Evolutionary conservation across 2,888 invertebrate species (phyloP).

Genomic region (Beris chalybata): DNA sequence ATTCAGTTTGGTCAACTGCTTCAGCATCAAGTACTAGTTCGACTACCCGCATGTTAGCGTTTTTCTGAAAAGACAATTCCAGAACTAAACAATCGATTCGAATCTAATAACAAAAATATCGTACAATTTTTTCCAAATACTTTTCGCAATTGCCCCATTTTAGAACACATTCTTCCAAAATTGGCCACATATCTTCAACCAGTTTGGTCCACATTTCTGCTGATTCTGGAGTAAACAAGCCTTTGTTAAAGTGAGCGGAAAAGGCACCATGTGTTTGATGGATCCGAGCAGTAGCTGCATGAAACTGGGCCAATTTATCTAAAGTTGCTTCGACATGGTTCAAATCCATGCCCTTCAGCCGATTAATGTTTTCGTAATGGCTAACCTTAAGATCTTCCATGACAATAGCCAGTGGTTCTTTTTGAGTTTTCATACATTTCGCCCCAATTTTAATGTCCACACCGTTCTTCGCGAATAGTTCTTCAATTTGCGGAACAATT

Average conservation of each 20-base stretch:
- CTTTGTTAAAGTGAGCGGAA: conserved; percentile 32
- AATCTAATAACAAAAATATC: neutral
- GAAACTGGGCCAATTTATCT: conserved; percentile 34
- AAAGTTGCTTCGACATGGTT: conserved; percentile 15
- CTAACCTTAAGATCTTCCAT: conserved; percentile 20
- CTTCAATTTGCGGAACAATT: conserved; percentile 21
- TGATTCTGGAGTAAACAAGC: neutral
- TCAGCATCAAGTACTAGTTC: neutral
- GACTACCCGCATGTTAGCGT: neutral
- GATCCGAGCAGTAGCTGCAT: conserved; percentile 29
- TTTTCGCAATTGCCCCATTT: conserved; percentile 37
- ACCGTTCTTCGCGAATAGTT: conserved; percentile 6
- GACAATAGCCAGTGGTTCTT: neutral
- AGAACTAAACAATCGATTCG: too few species aligned
- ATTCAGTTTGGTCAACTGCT: conserved; percentile 41
- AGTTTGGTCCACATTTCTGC: neutral
- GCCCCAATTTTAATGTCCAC: conserved; percentile 15
- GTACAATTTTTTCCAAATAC: conserved; percentile 45
- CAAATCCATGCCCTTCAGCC: conserved; percentile 18
- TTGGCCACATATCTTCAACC: neutral
- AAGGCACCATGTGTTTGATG: conserved; percentile 23
- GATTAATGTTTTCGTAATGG: conserved; percentile 8
- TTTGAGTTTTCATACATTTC: conserved; percentile 19
- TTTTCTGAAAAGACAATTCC: neutral
- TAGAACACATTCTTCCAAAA: neutral